These are phyloP conservation scores for Montipora sp. DNA, from an alignment of 64 coral and sea anemone genomes.

Conservation along the genomic window DNA sequence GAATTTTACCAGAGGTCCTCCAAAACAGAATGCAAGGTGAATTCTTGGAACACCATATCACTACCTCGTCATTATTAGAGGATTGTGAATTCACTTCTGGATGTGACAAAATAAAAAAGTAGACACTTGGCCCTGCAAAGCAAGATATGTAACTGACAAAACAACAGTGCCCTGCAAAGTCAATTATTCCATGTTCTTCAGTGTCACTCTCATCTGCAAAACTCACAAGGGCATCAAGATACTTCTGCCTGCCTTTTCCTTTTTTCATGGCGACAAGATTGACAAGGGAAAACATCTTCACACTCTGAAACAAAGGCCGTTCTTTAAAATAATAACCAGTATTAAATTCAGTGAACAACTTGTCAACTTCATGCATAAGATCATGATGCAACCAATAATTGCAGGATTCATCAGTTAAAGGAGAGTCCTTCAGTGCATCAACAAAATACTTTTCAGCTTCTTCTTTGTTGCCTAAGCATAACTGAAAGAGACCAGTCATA, in stretches of 20 bases:
- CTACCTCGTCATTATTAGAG: neutral
- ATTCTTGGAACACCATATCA: neutral
- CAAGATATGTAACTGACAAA: neutral
- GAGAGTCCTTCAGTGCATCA: neutral
- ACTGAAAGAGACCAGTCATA: neutral
- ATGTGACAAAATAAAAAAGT: neutral
- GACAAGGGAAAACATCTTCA: neutral
- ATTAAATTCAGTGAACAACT: no score
- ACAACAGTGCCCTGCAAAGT: neutral
- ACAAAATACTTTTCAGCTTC: conserved; percentile 10
- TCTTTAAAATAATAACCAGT: neutral
- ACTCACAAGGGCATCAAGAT: neutral
- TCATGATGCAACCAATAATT: no score
- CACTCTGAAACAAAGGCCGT: neutral
- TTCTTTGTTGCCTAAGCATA: neutral
- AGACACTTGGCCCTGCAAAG: neutral
- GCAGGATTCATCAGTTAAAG: neutral
- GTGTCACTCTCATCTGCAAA: neutral
- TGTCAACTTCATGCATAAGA: no score
- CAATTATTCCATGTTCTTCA: neutral
- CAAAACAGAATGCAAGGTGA: neutral
- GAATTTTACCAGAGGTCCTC: neutral
- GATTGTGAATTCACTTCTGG: neutral
- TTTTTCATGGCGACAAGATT: neutral
- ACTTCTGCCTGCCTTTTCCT: neutral